Evolutionary conservation across 1,140 invertebrate species (phyloP), one percentile per base, ranked within the genome.

Genomic region (Gryllus bimaculatus): DNA sequence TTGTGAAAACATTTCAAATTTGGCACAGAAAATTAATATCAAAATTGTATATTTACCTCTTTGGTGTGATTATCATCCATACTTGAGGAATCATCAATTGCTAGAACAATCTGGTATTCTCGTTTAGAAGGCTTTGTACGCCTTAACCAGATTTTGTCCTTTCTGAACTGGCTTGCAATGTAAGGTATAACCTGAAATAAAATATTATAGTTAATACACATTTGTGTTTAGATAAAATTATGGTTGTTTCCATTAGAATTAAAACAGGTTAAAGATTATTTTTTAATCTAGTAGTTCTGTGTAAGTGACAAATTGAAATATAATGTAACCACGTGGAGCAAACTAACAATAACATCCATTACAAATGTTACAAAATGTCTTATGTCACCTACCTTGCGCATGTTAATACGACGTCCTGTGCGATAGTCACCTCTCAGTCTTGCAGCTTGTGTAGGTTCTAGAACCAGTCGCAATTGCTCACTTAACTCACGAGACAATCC

Each of bases 101-200:
- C 98, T 15, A 99, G 88, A 48, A 96, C 91, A 66, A 99, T 97
- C 85, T 99, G 97, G 87, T 99, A 99, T 82, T 99, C 93, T 78
- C 98, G 88, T 85, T 98, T 96, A 0, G 95, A 96, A 0, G 96
- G 96, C 86, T 98, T 97, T 0, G 95, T 99, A 76, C 98, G 87
- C 75, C 98, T 88, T 81, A 99, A 83, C 98, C 98, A 99, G 83
- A 99, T 99, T 85, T 98, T 98, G 84, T 99, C 98, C 85, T 99
- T 99, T 54, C 97, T 90, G 86, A 99, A 99, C 85, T 99, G 94
- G 83, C 97, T 99, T 8, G 98, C 98, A 83, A 99, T 98, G 85
- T 99, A 99, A 0, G 97, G 95, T 84, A 99, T 98, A 6, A 98
- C 93, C 81, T 90, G 85, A 18, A 82, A 81, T 48, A 20, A 77